Evolutionary conservation across 2,113 vertebrate species (phyloP).

Genomic region (Zosterops pallidus): DNA sequence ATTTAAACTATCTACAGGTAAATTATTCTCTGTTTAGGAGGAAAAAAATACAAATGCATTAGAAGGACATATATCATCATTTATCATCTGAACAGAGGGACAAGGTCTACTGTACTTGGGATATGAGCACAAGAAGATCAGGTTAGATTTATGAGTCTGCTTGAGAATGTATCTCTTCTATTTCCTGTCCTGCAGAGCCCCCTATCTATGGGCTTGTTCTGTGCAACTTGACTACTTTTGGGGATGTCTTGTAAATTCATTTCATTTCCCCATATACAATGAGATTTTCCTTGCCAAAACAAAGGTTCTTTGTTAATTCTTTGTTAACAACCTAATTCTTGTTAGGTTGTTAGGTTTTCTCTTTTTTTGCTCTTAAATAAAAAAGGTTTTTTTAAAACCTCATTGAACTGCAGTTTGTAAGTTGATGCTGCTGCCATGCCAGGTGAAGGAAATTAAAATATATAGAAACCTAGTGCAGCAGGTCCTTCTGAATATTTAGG

Average conservation of each 20-base stretch:
- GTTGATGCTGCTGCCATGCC: background rate
- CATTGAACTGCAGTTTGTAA: background rate
- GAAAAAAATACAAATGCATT: conserved; percentile 43
- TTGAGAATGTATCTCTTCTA: background rate
- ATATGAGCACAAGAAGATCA: background rate
- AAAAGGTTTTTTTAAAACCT: background rate
- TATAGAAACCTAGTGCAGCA: background rate
- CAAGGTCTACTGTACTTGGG: conserved; percentile 38
- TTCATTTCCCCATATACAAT: background rate
- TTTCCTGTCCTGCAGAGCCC: conserved; percentile 60
- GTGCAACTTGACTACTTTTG: background rate
- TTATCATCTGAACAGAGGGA: conserved; percentile 49
- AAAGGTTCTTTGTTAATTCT: background rate
- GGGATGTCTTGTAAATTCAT: background rate
- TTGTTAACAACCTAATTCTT: no score
- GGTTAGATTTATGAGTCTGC: conserved; percentile 33
- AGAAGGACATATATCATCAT: conserved; percentile 41
- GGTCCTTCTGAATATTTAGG: background rate
- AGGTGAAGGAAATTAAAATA: background rate
- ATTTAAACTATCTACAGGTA: conserved; percentile 50
- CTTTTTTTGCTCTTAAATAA: background rate
- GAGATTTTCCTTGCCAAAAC: background rate
- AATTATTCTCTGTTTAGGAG: conserved; percentile 20
- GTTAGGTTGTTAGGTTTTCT: background rate
- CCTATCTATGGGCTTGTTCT: conserved; percentile 29